These are phyloP conservation scores for Gadopsis marmoratus DNA, from an alignment of 2,797 vertebrate species.

Conservation along the genomic window DNA sequence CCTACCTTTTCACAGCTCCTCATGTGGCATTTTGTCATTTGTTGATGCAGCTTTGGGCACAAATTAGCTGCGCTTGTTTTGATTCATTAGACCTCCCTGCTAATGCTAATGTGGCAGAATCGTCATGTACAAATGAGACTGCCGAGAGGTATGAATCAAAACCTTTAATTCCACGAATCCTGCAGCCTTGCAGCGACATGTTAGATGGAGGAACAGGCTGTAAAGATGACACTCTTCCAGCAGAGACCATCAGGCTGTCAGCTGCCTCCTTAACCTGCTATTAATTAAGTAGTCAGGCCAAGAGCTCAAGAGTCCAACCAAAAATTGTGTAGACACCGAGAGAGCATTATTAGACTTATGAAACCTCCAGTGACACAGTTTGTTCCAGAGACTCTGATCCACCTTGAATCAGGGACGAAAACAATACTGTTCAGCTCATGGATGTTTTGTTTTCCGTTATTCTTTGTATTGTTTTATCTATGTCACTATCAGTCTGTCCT, in stretches of 20 bases:
- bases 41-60: slow-evolving; percentile 26
- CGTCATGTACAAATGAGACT: slow-evolving; percentile 10
- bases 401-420: too few relatives aligned
- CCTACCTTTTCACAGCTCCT: slow-evolving; percentile 2
- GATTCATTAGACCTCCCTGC: slow-evolving; percentile 24
- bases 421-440: too few relatives aligned
- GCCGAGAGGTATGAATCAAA: slow-evolving; percentile 31
- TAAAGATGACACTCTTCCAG: background rate
- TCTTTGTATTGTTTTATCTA: too few relatives aligned
- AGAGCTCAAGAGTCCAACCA: slow-evolving; percentile 2
- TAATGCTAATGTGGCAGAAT: slow-evolving; percentile 30
- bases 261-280: slow-evolving; percentile 2
- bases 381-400: too few relatives aligned
- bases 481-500: too few relatives aligned
- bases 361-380: too few relatives aligned
- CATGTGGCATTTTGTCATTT: slow-evolving; percentile 18
- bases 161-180: slow-evolving; percentile 17
- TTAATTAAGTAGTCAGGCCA: slow-evolving; percentile 8
- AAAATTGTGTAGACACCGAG: background rate
- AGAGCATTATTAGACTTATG: too few relatives aligned
- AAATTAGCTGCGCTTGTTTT: slow-evolving; percentile 24
- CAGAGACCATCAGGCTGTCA: slow-evolving; percentile 6
- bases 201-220: background rate
- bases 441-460: too few relatives aligned
- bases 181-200: slow-evolving; percentile 1